Conservation (phyloP, 2,888 invertebrate genomes). For the Calameuta filiformis region DNA sequence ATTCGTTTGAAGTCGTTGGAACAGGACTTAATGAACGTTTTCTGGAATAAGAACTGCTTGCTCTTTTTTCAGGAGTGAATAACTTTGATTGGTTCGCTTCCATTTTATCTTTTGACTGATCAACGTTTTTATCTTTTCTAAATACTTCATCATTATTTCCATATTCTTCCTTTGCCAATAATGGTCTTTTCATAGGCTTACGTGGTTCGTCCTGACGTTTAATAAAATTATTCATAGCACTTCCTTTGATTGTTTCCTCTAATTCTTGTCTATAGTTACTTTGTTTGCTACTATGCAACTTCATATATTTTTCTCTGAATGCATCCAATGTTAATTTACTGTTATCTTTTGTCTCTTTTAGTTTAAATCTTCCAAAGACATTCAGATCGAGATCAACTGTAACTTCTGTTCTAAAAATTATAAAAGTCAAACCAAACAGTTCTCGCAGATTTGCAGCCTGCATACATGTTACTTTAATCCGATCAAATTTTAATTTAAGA, state of each 20-base stretch:
- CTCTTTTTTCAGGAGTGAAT: no score
- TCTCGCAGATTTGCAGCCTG: constrained; percentile 58
- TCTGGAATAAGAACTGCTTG: constrained; percentile 12
- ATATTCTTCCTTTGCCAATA: constrained; percentile 49
- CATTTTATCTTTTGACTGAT: neutral
- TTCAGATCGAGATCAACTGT: constrained; percentile 49
- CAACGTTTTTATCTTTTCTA: constrained; percentile 14
- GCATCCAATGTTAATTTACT: constrained; percentile 25
- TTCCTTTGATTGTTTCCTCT: constrained; percentile 43
- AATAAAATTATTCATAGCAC: constrained; percentile 37
- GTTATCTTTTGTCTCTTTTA: constrained; percentile 38
- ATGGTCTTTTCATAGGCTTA: constrained; percentile 42
- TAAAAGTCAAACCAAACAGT: constrained; percentile 54
- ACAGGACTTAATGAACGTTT: constrained; percentile 33
- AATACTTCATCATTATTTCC: constrained; percentile 45
- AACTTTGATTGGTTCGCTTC: no score
- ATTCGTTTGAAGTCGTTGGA: no score
- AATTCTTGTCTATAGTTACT: constrained; percentile 48
- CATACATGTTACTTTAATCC: constrained; percentile 60
- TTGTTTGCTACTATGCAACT: constrained; percentile 35
- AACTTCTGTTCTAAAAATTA: constrained; percentile 55
- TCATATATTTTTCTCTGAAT: constrained; percentile 53
- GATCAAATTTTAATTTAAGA: constrained; percentile 53
- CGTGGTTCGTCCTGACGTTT: constrained; percentile 43
- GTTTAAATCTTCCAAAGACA: constrained; percentile 57